Evolutionary conservation across 2,888 invertebrate genomes (phyloP).

Genomic region (Formica aserva): DNA sequence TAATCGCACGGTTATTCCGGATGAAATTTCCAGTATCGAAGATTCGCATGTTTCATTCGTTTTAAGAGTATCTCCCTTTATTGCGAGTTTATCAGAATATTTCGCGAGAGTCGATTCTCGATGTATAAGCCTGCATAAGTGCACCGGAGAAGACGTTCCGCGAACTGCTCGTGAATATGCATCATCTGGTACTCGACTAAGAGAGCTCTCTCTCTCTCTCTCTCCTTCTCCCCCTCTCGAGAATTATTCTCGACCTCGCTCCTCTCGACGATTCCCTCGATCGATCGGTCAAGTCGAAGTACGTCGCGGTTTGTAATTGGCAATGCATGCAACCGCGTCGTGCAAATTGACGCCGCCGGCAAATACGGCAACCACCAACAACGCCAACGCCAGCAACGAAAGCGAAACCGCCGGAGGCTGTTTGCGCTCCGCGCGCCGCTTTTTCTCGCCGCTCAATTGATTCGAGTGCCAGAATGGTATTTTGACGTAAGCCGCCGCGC

Average conservation of each 20-base stretch:
- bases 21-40: conserved; percentile 7
- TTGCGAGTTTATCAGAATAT: conserved; percentile 29
- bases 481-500: conserved; percentile 11
- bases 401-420: conserved; percentile 29
- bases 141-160: conserved; percentile 40
- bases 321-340: conserved; percentile 31
- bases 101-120: conserved; percentile 23
- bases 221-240: conserved; percentile 6
- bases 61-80: conserved; percentile 16
- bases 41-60: conserved; percentile 7
- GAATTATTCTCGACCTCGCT: conserved; percentile 41
- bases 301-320: conserved; percentile 43
- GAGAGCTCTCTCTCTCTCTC: not conserved
- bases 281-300: conserved; percentile 39
- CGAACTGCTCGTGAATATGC: conserved; percentile 51
- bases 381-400: not conserved
- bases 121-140: conserved; percentile 7
- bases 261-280: conserved; percentile 34
- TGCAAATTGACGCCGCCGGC: conserved; percentile 40
- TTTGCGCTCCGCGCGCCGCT: conserved; percentile 40
- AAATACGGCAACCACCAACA: not conserved
- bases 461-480: conserved; percentile 38
- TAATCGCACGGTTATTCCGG: not conserved
- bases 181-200: conserved; percentile 29
- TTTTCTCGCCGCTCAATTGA: conserved; percentile 49